Evolutionary conservation across 2,113 vertebrate genomes (phyloP).

Genomic region (Chauna torquata): DNA sequence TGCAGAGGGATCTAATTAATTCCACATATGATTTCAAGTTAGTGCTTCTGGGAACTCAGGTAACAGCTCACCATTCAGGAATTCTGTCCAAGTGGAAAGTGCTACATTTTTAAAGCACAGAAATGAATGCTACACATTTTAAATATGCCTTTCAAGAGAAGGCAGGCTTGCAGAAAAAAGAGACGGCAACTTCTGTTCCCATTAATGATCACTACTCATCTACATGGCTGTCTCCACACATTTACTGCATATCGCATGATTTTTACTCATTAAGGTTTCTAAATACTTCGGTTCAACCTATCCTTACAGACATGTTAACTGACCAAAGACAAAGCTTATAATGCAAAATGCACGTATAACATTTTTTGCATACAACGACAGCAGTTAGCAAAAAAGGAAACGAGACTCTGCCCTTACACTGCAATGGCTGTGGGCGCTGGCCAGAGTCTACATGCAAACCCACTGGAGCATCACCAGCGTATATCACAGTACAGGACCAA

Average conservation of each 20-base stretch:
- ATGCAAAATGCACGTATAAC: background rate
- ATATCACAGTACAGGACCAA: background rate
- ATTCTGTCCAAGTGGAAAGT: background rate
- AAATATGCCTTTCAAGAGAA: background rate
- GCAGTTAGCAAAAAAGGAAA: background rate
- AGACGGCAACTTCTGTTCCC: background rate
- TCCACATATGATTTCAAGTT: background rate
- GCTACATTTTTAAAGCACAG: background rate
- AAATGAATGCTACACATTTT: background rate
- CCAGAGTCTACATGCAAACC: fast-evolving
- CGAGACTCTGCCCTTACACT: background rate
- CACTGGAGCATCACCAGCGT: background rate
- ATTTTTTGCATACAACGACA: background rate
- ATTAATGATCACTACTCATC: background rate
- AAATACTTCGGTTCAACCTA: background rate
- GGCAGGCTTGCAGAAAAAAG: background rate
- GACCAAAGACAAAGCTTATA: background rate
- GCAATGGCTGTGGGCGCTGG: fast-evolving
- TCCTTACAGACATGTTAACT: background rate
- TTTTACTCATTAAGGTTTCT: background rate
- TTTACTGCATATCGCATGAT: background rate
- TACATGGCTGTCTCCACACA: background rate
- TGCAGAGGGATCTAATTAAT: background rate
- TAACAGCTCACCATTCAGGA: background rate
- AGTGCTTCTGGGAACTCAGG: background rate